Evolutionary conservation across 2,113 vertebrate species (phyloP), one percentile per base, ranked within the genome.

Genomic region (Pachycephala philippinensis): DNA sequence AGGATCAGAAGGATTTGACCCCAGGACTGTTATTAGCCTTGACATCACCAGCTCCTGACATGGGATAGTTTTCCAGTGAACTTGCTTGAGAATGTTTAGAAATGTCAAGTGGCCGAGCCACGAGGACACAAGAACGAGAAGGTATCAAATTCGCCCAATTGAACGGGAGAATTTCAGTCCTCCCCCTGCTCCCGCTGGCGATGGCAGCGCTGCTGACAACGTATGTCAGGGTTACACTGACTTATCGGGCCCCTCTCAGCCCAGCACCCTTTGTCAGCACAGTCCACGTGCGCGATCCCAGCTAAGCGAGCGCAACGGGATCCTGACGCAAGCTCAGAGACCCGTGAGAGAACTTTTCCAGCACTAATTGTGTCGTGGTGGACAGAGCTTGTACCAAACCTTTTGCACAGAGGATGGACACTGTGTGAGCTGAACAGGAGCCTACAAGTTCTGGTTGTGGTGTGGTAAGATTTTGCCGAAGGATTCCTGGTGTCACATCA

Each of bases 11-110:
- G 72, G 93, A 60, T 96, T 72, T 95, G 96, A 94, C 95, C 94
- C 86, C 86, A 90, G 92, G 88, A 96, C 96, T 96, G 96, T 96
- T 97, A 96, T 97, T 97, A 96, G 93, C 90, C 96, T 96, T 97
- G 96, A 95, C 96, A 96, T 95, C 96, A 95, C 81, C 85, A 75
- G 82, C 90, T 96, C 95, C 96, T 96, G 96, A 96, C 96, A 96
- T 71, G 79, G 71, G 96, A 96, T 97, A 95, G 83, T 96, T 96
- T 97, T 94, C 93, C 96, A 96, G 61, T 96, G 93, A 97, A 96
- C 96, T 96, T 96, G 96, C 96, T 96, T 96, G 92, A 97, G 96
- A 96, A 94, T 85, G 93, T 96, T 96, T 95, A 90, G 95, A 97
- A 96, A 96, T 96, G 95, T 97, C 96, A 96, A 96, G 96, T 93